Evolutionary conservation across 2,113 vertebrate genomes (phyloP).

Genomic region (Sorex araneus): DNA sequence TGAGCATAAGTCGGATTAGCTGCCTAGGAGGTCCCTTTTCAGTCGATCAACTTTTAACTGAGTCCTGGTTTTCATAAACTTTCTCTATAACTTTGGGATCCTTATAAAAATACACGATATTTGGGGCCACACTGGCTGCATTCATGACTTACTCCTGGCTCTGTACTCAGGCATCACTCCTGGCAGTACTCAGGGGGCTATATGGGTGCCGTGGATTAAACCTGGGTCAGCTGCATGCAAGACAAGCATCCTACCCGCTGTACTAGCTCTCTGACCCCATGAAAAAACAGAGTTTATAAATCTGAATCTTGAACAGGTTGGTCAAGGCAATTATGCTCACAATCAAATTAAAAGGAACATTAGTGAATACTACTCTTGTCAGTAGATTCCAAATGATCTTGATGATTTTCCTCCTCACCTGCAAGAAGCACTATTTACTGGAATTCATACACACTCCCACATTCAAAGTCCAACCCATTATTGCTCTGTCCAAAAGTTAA

Average conservation of each 20-base stretch:
- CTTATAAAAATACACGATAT: neutral
- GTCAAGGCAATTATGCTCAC: neutral
- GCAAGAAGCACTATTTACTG: neutral
- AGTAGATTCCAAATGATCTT: slow-evolving; percentile 17
- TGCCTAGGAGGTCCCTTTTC: neutral
- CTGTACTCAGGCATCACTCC: no score
- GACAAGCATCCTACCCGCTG: no score
- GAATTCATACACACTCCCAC: neutral
- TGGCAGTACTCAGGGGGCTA: no score
- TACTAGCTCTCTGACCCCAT: neutral
- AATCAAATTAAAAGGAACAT: slow-evolving; percentile 39
- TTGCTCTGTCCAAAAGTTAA: neutral
- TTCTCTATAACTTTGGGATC: neutral
- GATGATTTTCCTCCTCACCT: neutral
- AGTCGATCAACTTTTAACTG: neutral
- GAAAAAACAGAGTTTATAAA: slow-evolving; percentile 44
- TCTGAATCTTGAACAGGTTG: slow-evolving; percentile 33
- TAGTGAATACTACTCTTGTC: neutral
- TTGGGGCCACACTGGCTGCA: neutral
- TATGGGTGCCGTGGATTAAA: no score
- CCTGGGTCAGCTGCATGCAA: no score
- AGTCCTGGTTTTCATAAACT: neutral
- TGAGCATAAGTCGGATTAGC: neutral
- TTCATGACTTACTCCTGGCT: neutral
- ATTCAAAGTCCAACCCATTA: slow-evolving; percentile 6